These are phyloP conservation scores for Petroica traversi DNA, from an alignment of 2,113 vertebrate genomes.

Conservation along the genomic window DNA sequence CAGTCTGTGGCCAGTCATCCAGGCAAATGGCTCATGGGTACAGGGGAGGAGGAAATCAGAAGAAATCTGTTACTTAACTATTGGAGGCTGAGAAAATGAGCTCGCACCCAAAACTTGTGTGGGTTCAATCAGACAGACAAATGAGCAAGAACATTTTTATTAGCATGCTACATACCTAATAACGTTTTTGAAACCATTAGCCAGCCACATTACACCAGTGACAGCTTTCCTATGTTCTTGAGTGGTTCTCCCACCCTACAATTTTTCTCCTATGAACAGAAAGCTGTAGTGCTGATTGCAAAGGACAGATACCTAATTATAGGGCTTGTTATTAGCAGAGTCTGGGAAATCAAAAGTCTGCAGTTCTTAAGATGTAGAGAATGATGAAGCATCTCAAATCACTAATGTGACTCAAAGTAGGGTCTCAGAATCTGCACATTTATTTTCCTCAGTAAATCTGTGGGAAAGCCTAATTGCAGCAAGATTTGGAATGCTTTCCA, in stretches of 20 bases:
- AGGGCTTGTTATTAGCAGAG: conserved; percentile 28
- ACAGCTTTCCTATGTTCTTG: conserved; percentile 1
- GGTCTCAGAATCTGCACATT: neutral
- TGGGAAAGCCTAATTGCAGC: neutral
- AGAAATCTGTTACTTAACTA: neutral
- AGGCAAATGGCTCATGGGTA: neutral
- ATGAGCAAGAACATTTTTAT: neutral
- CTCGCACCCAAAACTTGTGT: neutral
- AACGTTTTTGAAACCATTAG: neutral
- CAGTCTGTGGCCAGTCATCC: neutral
- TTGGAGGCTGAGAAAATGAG: neutral
- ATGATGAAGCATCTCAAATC: conserved; percentile 28
- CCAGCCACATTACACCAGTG: neutral
- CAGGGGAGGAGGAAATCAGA: neutral
- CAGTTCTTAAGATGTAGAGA: neutral
- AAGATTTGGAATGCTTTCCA: conserved; percentile 30
- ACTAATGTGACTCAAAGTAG: conserved; percentile 31
- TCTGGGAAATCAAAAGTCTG: conserved; percentile 35
- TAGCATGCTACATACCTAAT: neutral
- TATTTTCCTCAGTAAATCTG: neutral
- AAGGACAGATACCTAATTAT: conserved; percentile 25
- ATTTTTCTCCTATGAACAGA: neutral
- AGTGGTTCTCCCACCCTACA: neutral
- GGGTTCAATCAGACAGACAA: neutral
- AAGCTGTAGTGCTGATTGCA: conserved; percentile 7